Base-by-base conservation (phyloP, 1,140 invertebrate species). In the Phymorhynchus buccinoides region DNA sequence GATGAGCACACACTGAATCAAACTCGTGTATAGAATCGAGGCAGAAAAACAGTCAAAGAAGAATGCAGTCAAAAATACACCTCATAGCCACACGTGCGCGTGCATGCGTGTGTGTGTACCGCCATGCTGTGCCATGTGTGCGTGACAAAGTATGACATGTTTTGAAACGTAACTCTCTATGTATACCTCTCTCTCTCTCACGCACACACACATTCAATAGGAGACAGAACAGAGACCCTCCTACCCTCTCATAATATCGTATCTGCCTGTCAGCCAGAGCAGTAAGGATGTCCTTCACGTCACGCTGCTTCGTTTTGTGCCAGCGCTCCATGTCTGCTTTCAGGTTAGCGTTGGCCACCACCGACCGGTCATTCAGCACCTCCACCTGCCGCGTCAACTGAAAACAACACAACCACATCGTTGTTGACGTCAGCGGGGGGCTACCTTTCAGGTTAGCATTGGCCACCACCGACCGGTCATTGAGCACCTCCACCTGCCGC, bases 341-440 rank as follows among this genome's bases (percentile, higher is more conserved):
- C 9, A 96, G 92, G 91, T 96, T 95, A 90, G 96, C 95, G 90
- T 96, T 96, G 0, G 96, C 95, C 90, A 95, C 96, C 90, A 96
- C 96, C 48, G 96, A 91, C 84, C 94, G 95, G 91, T 96, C 96
- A 87, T 93, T 93, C 44, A 93, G 86, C n/a, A 73, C 86, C 80
- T 93, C 93, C 88, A 93, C 91, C 41, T 92, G 87, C 32, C 85
- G 86, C 3, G 90, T 91, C 27, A 92, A 80, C 91, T 92, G 80
- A 12, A n/a, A 85, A 86, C 22, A 37, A 37, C 35, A 71, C n/a
- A n/a, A n/a, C n/a, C n/a, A n/a, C n/a, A n/a, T n/a, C n/a, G n/a
- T n/a, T n/a, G n/a, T n/a, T n/a, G n/a, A n/a, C n/a, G n/a, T n/a
- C n/a, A n/a, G n/a, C n/a, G n/a, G n/a, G n/a, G n/a, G n/a, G n/a